Conservation (phyloP, 2,113 vertebrate species). For the Sminthopsis crassicaudata region DNA sequence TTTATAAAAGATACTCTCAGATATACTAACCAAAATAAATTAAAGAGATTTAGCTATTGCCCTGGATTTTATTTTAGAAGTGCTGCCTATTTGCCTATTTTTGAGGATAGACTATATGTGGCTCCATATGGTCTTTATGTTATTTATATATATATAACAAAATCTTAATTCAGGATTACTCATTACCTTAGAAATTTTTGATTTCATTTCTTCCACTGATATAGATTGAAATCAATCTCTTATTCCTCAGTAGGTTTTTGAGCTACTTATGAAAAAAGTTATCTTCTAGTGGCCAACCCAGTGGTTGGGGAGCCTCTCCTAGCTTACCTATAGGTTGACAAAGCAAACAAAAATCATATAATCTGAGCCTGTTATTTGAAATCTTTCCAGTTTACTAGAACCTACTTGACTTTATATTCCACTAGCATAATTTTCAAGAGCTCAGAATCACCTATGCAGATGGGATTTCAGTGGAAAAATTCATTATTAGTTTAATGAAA, state of each 20-base stretch:
- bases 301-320: not conserved
- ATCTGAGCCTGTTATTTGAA: not conserved
- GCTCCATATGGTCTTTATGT: not conserved
- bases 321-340: not conserved
- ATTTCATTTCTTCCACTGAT: not conserved
- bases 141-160: not conserved
- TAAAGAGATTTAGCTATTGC: slow-evolving; percentile 8
- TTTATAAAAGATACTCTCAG: slow-evolving; percentile 23
- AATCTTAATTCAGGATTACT: not conserved
- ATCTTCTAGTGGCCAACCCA: not conserved
- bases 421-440: not conserved
- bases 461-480: not conserved
- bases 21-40: slow-evolving; percentile 48
- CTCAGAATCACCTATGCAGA: not conserved
- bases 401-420: not conserved
- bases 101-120: not conserved
- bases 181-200: not conserved
- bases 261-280: not conserved
- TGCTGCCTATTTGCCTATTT: slow-evolving; percentile 5
- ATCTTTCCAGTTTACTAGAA: not conserved
- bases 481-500: not conserved
- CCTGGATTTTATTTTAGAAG: slow-evolving; percentile 3
- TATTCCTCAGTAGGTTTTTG: not conserved
- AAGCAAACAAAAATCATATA: not conserved
- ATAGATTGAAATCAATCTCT: not conserved